A percentile compares a stretch with the other conserved stretches of the same genome.
phyloP scores from a whole-genome alignment of 2,888 invertebrate genomes.

The Epinotia bilunana region DNA sequence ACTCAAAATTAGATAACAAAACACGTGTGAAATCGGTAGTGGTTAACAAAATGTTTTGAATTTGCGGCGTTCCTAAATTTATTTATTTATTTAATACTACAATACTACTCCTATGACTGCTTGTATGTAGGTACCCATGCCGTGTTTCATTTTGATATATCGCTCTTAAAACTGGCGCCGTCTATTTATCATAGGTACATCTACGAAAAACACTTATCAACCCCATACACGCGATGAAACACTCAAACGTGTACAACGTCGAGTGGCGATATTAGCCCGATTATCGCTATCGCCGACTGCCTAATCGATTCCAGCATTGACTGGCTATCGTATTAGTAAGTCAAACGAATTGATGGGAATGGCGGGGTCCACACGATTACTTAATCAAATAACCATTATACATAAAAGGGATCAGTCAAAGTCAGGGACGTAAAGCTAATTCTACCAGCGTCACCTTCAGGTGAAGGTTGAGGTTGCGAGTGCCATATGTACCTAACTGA shows the following conservation, averaged over 20 bases:
- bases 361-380: too few relatives aligned
- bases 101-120: too few relatives aligned
- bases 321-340: constrained; percentile 12
- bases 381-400: too few relatives aligned
- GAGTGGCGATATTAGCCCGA: constrained; percentile 28
- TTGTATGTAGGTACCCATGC: too few relatives aligned
- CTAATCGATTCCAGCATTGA: constrained; percentile 7
- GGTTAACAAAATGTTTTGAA: background rate
- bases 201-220: background rate
- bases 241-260: constrained; percentile 12
- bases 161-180: too few relatives aligned
- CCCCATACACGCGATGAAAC: background rate
- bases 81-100: too few relatives aligned
- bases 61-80: background rate
- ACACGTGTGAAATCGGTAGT: too few relatives aligned
- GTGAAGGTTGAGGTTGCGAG: background rate
- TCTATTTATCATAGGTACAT: too few relatives aligned
- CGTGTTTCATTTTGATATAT: too few relatives aligned
- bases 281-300: constrained; percentile 21
- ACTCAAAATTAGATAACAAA: background rate
- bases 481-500: background rate
- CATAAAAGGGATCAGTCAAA: too few relatives aligned
- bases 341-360: background rate
- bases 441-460: too few relatives aligned
- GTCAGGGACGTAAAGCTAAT: too few relatives aligned